A percentile compares a stretch with the other conserved stretches of the same genome.
Conservation (phyloP, 92 coral and sea anemone genomes). For the Phenganax stokvisi region DNA sequence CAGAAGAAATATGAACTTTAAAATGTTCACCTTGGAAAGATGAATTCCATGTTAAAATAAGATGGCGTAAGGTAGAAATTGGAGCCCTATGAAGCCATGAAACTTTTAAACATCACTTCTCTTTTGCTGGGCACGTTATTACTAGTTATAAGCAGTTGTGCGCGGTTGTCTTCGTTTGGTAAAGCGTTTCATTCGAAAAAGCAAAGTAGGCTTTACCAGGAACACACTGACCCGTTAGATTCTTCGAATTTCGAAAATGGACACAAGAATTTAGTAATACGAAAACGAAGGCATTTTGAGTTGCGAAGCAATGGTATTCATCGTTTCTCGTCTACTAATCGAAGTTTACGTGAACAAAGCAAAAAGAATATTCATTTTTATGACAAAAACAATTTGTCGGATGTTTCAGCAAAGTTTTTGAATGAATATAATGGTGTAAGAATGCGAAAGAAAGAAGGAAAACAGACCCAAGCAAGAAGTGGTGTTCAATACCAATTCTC, state of each 20-base stretch:
- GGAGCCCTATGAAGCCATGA: not conserved
- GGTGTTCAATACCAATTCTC: too few relatives aligned
- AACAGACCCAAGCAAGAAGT: too few relatives aligned
- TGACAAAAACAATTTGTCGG: too few relatives aligned
- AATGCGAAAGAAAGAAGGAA: too few relatives aligned
- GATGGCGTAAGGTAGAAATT: conserved; percentile 1
- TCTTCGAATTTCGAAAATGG: not conserved
- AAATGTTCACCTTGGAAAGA: not conserved
- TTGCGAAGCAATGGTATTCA: not conserved
- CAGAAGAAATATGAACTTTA: not conserved
- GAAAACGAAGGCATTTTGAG: conserved; percentile 6
- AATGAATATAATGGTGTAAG: too few relatives aligned
- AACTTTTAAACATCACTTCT: not conserved
- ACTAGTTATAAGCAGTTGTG: not conserved
- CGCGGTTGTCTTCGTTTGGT: not conserved
- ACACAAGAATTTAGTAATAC: not conserved
- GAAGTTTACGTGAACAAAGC: too few relatives aligned
- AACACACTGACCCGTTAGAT: not conserved
- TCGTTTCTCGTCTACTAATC: not conserved
- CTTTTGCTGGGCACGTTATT: not conserved
- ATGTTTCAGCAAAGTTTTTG: too few relatives aligned
- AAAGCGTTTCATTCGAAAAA: not conserved
- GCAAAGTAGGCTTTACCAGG: not conserved
- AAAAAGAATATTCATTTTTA: too few relatives aligned
- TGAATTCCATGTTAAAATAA: not conserved